Percentiles rank a stretch among this genome's conserved stretches.
Conservation (phyloP, 1,140 invertebrate species). For the Drosophila subobscura region DNA sequence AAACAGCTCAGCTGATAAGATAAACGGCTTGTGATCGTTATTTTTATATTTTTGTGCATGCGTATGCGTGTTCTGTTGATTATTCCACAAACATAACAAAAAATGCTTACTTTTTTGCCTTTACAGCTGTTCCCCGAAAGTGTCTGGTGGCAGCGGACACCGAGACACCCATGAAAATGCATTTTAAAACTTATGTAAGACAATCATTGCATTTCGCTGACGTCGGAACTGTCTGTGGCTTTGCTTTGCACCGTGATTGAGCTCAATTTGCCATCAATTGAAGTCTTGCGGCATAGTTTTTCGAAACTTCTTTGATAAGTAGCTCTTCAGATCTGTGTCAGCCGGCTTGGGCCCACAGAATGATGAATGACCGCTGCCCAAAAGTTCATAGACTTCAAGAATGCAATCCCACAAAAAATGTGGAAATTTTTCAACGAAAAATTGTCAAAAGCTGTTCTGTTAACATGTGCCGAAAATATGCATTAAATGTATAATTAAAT, state of each 20-base stretch:
- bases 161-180: conserved; percentile 8
- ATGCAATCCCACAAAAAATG: conserved; percentile 15
- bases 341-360: conserved; percentile 17
- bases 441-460: conserved; percentile 7
- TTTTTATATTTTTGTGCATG: conserved; percentile 20
- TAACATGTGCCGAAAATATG: conserved; percentile 59
- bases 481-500: conserved; percentile 63
- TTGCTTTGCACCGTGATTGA: conserved; percentile 27
- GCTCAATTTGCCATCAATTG: conserved; percentile 51
- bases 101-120: conserved; percentile 12
- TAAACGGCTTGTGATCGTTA: conserved; percentile 44
- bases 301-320: conserved; percentile 1
- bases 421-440: conserved; percentile 47
- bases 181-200: conserved; percentile 13
- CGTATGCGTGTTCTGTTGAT: conserved; percentile 6
- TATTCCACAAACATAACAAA: neutral
- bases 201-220: conserved; percentile 33
- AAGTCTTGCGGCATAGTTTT: conserved; percentile 33
- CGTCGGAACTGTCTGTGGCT: neutral
- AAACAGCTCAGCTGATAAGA: conserved; percentile 65
- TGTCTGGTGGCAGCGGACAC: neutral
- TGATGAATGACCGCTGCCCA: conserved; percentile 40
- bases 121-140: conserved; percentile 26
- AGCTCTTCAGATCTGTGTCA: conserved; percentile 2
- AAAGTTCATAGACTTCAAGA: neutral